Evolutionary conservation across 2,888 invertebrate genomes (phyloP), one percentile per base, ranked within the genome.

Genomic region (Mimumesa dahlbomi): DNA sequence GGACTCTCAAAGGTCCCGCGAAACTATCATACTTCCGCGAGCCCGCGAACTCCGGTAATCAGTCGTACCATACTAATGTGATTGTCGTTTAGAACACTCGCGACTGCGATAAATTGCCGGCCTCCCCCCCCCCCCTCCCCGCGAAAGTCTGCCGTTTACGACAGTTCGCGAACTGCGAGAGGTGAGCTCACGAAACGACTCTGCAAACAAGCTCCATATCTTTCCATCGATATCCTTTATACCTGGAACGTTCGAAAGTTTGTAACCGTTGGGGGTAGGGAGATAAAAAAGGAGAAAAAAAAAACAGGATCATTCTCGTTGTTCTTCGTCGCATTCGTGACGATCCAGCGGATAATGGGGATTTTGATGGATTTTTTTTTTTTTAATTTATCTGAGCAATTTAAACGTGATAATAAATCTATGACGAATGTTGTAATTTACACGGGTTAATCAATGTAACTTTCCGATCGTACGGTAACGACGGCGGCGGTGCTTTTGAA

Each of bases 11-110:
- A 53, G 18, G 11, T 19, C 19, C 11, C 14, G 25, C 1, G 29
- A 25, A 63, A 54, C 18, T 42, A 58, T 52, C 46, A 43, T 16
- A 45, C n/a, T 25, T 25, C 9, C 7, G 25, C 4, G 19, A 29
- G 58, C 64, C 38, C 38, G 34, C 22, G 11, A 19, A 19, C 13
- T 43, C n/a, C 16, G 14, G 34, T 48, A 45, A 72, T 54, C 65
- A 62, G 18, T 38, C 29, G 13, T 22, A 13, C n/a, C 50, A 49
- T 49, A 57, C 45, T 50, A 63, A 67, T 45, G 59, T 40, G 56
- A 73, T 31, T 40, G 54, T 68, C 73, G 59, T 64, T 64, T 38
- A 45, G 54, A 49, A 62, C 56, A 54, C 22, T 61, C 25, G 49
- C 6, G 43, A 43, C 59, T 57, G 52, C 56, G 16, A 58, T 63